Base-by-base conservation (phyloP, 2,797 vertebrate genomes). In the Diceros bicornis region DNA sequence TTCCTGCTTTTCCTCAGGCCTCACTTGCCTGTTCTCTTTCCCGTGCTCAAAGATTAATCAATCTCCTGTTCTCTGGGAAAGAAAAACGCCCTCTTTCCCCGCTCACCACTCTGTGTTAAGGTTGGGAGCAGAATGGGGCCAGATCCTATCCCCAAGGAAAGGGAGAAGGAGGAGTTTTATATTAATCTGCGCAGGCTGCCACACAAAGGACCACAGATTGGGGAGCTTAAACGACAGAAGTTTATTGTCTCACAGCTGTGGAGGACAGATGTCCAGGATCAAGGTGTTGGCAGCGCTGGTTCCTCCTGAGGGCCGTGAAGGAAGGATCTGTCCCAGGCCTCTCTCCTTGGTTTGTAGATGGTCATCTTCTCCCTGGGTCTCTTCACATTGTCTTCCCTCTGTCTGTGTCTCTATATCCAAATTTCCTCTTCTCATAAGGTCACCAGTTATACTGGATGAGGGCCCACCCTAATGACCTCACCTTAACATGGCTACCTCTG, bases 1-100 rank as follows among this genome's bases (percentile, higher is more conserved):
- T 97, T 72, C 61, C 75, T 69, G 74, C 14, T 89, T 89, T 83
- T 44, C 69, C 59, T 91, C 79, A 64, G 52, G n/a, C 74, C 37
- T 91, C 78, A 41, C 50, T 37, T 47, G 17, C 50, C n/a, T 17
- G 21, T 16, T 79, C 29, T 47, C 32, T 66, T 20, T 88, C 71
- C 59, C 4, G 0, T 5, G 34, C 27, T 82, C 93, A 69, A 84
- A 97, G 82, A 50, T 55, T 83, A 61, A 69, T 55, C n/a, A 61
- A 69, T 55, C n/a, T 69, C 71, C 13, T 62, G 23, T 72, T 91
- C 59, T 84, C 68, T 74, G 44, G n/a, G 79, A 78, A 93, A 88
- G 59, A 47, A 91, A 72, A 71, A 62, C 0, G 2, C 61, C 59
- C 55, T 25, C 59, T 71, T 82, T 32, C 57, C 61, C 69, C 25